Base-by-base conservation (phyloP, 1,140 invertebrate species). In the Physella acuta region DNA sequence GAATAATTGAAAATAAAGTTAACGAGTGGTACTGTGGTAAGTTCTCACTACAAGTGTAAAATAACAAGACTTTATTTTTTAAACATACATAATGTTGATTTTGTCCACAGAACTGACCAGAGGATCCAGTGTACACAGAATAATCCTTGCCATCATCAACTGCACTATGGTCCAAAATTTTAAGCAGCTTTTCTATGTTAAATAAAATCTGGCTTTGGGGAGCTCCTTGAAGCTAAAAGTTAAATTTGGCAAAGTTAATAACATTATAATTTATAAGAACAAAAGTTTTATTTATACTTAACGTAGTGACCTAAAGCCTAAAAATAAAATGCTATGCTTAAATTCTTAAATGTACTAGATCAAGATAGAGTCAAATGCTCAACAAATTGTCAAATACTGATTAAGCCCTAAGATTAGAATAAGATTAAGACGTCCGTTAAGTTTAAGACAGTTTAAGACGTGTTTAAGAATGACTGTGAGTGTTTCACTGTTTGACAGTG, bases 71-170 rank as follows among this genome's bases (percentile, higher is more conserved):
- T 20, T 44, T 20, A 11, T 44, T 44, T 44, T 44, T 44, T 44
- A 20, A 20, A 20, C 39, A n/a, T n/a, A n/a, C n/a, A n/a, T n/a
- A n/a, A n/a, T n/a, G n/a, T n/a, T n/a, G n/a, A n/a, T n/a, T n/a
- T n/a, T n/a, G n/a, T n/a, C n/a, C n/a, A n/a, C n/a, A n/a, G n/a
- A n/a, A n/a, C 62, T 52, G 17, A 33, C 62, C 62, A 31, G 62
- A 8, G 30, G 62, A 31, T 20, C 64, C 64, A 30, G 64, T 67
- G 34, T 67, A 67, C 4, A 67, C 28, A 11, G 64, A 36, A 37
- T 67, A 36, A 36, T 67, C 64, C 33, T 56, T 67, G 53, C 64
- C 26, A 56, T 67, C 64, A 36, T 24, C 34, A 24, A n/a, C 64
- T 8, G 31, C 5, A n/a, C n/a, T 56, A 1, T 37, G 30, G 17